A percentile compares a stretch with the other conserved stretches of the same genome.
These are phyloP conservation scores for Limnephilus marmoratus DNA, from an alignment of 2,888 invertebrate genomes.

Conservation along the genomic window DNA sequence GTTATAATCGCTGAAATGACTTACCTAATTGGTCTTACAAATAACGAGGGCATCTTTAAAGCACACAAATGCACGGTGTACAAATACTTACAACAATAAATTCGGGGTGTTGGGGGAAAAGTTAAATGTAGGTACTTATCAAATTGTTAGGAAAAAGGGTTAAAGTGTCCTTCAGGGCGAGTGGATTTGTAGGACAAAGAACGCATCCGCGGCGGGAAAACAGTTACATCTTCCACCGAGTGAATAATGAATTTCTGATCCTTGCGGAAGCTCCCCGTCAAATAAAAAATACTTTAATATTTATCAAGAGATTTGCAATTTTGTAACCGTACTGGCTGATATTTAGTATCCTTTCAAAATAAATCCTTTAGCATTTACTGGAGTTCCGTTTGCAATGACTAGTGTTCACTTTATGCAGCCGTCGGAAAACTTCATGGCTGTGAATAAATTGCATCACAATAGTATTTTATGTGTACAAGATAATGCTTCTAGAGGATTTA, in stretches of 20 bases:
- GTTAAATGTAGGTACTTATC: neutral
- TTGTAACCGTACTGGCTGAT: neutral
- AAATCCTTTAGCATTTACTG: neutral
- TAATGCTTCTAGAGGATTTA: neutral
- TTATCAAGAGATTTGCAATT: neutral
- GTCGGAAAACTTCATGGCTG: neutral
- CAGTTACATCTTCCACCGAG: neutral
- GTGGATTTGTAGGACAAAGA: neutral
- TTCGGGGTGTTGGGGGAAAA: neutral
- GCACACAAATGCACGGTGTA: neutral
- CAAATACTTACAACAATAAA: neutral
- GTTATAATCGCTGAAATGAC: neutral
- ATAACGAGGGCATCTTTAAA: neutral
- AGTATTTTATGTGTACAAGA: neutral
- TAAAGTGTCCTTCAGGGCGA: slow-evolving; percentile 25
- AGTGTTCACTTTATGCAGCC: neutral
- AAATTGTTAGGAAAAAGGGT: slow-evolving; percentile 24
- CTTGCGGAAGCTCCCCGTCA: neutral
- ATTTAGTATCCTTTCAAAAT: neutral
- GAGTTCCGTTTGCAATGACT: neutral
- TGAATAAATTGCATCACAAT: neutral
- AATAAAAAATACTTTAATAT: neutral
- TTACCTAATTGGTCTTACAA: neutral
- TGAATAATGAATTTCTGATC: slow-evolving; percentile 40
- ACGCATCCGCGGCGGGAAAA: neutral